Evolutionary conservation across 2,797 vertebrate species (phyloP), one percentile per base, ranked within the genome.

Genomic region (Myoxocephalus aenaeus): DNA sequence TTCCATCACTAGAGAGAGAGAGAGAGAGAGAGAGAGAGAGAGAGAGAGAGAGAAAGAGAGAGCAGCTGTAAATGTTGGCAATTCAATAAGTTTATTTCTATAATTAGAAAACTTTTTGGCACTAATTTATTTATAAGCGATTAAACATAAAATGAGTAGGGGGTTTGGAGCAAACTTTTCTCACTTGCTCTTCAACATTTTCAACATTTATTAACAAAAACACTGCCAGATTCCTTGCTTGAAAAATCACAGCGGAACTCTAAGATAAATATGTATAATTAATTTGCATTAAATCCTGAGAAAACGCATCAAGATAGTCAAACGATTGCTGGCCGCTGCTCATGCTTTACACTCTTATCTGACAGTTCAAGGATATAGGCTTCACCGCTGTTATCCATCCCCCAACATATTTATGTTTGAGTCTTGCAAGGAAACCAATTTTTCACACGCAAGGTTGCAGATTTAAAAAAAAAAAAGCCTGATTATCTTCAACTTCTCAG

Each of bases 1-100:
- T 97, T 59, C 98, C 98, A 66, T 99, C 97, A 80, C 98, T 99
- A 82, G 14, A 93, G 90, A 82, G 92, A 63, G 88, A 56, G 79
- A n/a, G 54, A 82, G 32, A 73, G 11, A 70, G 29, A 75, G 34
- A 64, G 59, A 63, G 6, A 29, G 40, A 11, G 34, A 40, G 58
- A 40, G 58, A 69, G 64, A 82, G 15, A 93, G 91, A 82, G 92
- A 63, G 88, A 56, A 79, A 53, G 54, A 82, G 32, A 73, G 11
- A 82, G 44, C 2, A 74, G 29, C 2, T 54, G 46, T 48, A 48
- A 48, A 48, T 13, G 51, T 61, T 53, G 48, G 48, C 8, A 50
- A 18, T 50, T 20, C n/a, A 25, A 13, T 7, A 13, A 12, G n/a
- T 6, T 22, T 1, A 25, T 57, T 34, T 11, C 10, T 40, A 70